Evolutionary conservation across 2,797 vertebrate species (phyloP), one percentile per base, ranked within the genome.

Genomic region (Enteromius viviparus): DNA sequence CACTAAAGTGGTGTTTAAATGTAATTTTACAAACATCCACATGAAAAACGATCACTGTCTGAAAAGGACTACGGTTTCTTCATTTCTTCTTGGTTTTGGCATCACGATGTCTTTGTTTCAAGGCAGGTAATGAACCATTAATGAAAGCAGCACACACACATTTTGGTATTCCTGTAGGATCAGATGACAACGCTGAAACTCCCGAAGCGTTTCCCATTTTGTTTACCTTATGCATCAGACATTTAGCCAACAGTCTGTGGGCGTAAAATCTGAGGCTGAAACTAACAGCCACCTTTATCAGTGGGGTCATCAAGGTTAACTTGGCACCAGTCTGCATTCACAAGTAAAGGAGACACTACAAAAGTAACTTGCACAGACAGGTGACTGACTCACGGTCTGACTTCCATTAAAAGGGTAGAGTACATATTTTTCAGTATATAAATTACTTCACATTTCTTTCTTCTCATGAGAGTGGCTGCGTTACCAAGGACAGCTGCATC

Each of bases 401-500:
- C 75, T 65, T 62, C 42, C 6, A 49, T 19, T 26, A 21, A 53
- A 49, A 49, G 45, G 3, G n/a, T 15, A 62, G n/a, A 80, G 37
- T 49, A 42, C 1, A 1, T 82, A 23, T 78, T 75, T 64, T 62
- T 40, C 64, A 64, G 23, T 42, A 40, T 55, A 58, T 78, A 15
- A 69, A 65, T 34, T 55, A 12, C 47, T 55, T 3, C 15, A 42
- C 15, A 3, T 55, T 40, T 34, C 6, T 8, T 71, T 82, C 32
- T 55, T 77, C 69, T 62, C 45, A 34, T 34, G 74, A 45, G 70
- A 87, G 78, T 58, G 81, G 60, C 81, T 76, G 75, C 29, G 70
- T 82, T 90, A 76, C 87, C 80, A 87, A 85, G 85, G 80, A 87
- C 68, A 70, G n/a, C n/a, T 58, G 37, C 49, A 71, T 66, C 42